Percentiles rank a stretch among this genome's conserved stretches.
Evolutionary conservation across 2,113 vertebrate species (phyloP).

Genomic region (Siniperca knerii): DNA sequence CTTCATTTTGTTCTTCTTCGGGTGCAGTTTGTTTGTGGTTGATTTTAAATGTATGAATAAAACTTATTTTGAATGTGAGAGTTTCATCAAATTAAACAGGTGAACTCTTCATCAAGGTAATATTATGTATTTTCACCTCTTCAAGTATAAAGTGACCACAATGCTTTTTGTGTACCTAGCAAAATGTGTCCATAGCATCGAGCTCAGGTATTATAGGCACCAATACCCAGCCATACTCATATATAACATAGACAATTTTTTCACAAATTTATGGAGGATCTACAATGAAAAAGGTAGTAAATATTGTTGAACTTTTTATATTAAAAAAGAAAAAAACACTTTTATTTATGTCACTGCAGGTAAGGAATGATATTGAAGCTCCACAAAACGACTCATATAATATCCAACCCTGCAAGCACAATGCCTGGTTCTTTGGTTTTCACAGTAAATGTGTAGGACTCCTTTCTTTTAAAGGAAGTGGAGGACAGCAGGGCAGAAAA

Average conservation of each 20-base stretch:
- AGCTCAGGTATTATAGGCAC: background rate
- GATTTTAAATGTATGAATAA: no score
- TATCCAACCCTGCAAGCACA: background rate
- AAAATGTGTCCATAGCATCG: background rate
- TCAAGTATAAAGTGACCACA: background rate
- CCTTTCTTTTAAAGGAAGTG: slow-evolving; percentile 40
- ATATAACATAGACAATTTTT: background rate
- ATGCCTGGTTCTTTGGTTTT: background rate
- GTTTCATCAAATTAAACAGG: background rate
- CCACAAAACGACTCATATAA: background rate
- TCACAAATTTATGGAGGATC: no score
- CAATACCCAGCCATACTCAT: background rate
- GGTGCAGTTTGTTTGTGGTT: no score
- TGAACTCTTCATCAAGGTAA: background rate
- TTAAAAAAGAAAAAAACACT: background rate
- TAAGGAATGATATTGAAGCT: no score
- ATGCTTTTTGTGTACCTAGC: background rate
- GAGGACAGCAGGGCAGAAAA: slow-evolving; percentile 72
- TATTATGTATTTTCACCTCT: background rate
- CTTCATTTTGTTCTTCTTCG: no score
- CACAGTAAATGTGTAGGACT: background rate
- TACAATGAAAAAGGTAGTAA: background rate
- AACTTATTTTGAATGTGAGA: no score
- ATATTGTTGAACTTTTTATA: background rate
- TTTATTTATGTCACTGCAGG: background rate